phyloP scores from a whole-genome alignment of 2,888 invertebrate species.

The Coelinius sp. region DNA sequence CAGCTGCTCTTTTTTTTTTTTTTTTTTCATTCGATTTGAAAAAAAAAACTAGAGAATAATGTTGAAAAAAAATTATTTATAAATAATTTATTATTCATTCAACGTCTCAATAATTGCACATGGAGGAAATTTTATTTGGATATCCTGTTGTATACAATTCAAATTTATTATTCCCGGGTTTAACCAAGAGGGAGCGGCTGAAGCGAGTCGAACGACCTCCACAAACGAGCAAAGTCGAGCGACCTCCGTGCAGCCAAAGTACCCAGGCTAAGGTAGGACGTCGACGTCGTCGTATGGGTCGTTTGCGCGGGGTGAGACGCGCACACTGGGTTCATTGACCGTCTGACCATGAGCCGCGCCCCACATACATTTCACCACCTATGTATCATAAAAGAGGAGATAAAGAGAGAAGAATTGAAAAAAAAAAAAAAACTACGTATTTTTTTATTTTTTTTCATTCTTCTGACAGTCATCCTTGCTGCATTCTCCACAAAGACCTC shows the following conservation, averaged over 20 bases:
- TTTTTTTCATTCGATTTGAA: not conserved
- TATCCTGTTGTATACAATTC: too few species aligned
- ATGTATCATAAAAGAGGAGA: not conserved
- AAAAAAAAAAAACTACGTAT: too few species aligned
- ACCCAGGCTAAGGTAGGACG: slow-evolving; percentile 23
- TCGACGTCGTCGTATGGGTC: slow-evolving; percentile 49
- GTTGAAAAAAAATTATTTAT: too few species aligned
- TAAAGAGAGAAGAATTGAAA: not conserved
- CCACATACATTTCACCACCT: slow-evolving; percentile 60
- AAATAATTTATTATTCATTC: too few species aligned
- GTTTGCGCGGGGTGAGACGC: slow-evolving; percentile 50
- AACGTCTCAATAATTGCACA: too few species aligned
- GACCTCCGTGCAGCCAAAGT: slow-evolving; percentile 33
- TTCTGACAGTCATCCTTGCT: slow-evolving; percentile 27
- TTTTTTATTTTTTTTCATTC: not conserved
- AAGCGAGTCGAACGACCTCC: slow-evolving; percentile 61
- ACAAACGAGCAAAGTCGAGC: slow-evolving; percentile 47
- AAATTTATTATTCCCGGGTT: not conserved
- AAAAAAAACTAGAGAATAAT: too few species aligned
- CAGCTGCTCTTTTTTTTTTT: slow-evolving; percentile 1
- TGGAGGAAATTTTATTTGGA: too few species aligned
- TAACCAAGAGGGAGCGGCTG: slow-evolving; percentile 35
- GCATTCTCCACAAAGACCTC: slow-evolving; percentile 46
- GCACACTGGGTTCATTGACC: slow-evolving; percentile 65
- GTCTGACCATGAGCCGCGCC: slow-evolving; percentile 71